Evolutionary conservation across 2,888 invertebrate species (phyloP), one percentile per base, ranked within the genome.

Genomic region (Patella ulyssiponensis): DNA sequence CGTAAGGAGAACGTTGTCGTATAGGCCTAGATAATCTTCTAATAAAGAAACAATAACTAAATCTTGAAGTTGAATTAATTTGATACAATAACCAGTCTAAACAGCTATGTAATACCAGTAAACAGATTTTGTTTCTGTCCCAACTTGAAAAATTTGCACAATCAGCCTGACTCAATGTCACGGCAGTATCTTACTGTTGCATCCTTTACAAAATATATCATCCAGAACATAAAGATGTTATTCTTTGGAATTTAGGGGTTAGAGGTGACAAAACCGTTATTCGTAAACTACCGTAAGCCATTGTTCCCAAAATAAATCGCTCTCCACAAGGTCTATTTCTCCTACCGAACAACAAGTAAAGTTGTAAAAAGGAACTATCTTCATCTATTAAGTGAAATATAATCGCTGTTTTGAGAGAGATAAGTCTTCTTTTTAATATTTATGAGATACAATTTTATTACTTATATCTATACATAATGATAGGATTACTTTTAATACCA

Each of bases 111-210:
- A 44, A 44, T 44, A 44, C 44, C 44, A 44, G 44, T 44, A 44
- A 44, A 44, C 9, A 44, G 44, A 9, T 44, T 44, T 44, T 7
- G 44, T 44, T 9, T 23, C 11, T 64, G 64, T 64, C 64, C 11
- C 7, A 64, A 64, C 64, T 64, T 64, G 64, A 64, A 23, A 64
- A 64, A 64, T 64, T 64, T 64, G 20, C 64, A 64, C 64, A 20
- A 64, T 64, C 14, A 64, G 33, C 33, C 33, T 33, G 23, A 20
- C 23, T 23, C 23, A 23, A 23, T 64, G 64, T 64, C 64, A 64
- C 23, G n/a, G 23, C 23, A 64, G 20, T 20, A 64, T 64, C 64
- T 20, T 64, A 64, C n/a, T 20, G n/a, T 64, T 64, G 64, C 58
- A 58, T 20, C n/a, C 64, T 20, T 64, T 64, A 23, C 64, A 64